Evolutionary conservation across 2,888 invertebrate genomes (phyloP).

Genomic region (Watsonalla cultraria): DNA sequence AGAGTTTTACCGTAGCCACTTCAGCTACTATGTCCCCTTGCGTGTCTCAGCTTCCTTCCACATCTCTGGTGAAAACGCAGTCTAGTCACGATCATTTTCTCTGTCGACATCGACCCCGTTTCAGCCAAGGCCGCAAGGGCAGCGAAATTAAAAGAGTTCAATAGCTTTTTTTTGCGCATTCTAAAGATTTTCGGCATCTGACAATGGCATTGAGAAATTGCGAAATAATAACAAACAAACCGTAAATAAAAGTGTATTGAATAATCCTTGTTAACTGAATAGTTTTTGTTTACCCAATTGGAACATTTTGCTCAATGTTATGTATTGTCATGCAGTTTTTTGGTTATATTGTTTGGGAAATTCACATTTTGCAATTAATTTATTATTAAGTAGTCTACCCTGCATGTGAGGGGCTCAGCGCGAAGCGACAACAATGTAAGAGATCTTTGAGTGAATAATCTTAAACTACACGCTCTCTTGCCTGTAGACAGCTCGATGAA

Average conservation of each 20-base stretch:
- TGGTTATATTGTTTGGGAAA: no score
- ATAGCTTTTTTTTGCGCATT: constrained; percentile 20
- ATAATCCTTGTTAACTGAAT: constrained; percentile 20
- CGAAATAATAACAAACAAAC: constrained; percentile 20
- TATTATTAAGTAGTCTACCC: not conserved
- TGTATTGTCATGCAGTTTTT: not conserved
- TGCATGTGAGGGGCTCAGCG: no score
- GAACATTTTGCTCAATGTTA: not conserved
- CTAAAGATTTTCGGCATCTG: constrained; percentile 28
- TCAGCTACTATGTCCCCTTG: no score
- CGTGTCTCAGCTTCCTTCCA: not conserved
- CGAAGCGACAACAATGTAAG: no score
- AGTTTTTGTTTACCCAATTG: not conserved
- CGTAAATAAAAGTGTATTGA: constrained; percentile 22
- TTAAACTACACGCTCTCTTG: no score
- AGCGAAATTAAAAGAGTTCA: constrained; percentile 11
- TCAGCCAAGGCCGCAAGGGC: constrained; percentile 26
- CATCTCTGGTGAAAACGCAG: not conserved
- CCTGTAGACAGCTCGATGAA: no score
- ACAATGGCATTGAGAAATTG: constrained; percentile 43
- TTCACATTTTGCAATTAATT: not conserved
- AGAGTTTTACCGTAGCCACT: no score
- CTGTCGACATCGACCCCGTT: constrained; percentile 13
- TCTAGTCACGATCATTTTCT: constrained; percentile 15
- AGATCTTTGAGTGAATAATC: no score